phyloP scores from a whole-genome alignment of 2,888 invertebrate species.

The Muscina levida region DNA sequence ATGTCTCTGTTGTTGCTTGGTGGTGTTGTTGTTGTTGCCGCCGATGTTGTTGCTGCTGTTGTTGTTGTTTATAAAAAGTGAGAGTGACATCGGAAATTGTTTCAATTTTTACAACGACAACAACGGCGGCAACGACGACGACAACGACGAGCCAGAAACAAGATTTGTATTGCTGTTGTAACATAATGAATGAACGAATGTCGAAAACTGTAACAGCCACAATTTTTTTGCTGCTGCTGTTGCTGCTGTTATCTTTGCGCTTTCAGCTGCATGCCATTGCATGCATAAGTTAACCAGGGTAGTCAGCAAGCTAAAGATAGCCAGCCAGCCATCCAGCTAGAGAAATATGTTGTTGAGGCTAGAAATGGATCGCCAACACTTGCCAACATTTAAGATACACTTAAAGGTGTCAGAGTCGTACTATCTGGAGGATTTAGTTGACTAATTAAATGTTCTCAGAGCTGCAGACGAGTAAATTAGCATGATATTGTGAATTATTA shows the following conservation, averaged over 20 bases:
- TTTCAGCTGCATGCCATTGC: conserved; percentile 63
- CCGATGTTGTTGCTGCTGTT: too few species aligned
- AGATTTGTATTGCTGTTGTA: conserved; percentile 66
- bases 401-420: neutral
- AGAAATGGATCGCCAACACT: conserved; percentile 66
- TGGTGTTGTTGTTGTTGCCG: conserved; percentile 56
- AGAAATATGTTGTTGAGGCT: conserved; percentile 55
- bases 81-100: conserved; percentile 79
- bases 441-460: too few species aligned
- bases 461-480: too few species aligned
- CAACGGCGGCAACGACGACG: conserved; percentile 38
- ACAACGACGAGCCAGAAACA: conserved; percentile 68
- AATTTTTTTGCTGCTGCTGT: conserved; percentile 68
- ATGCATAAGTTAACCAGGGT: conserved; percentile 59
- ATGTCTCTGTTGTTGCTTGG: conserved; percentile 53
- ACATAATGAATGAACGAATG: conserved; percentile 78
- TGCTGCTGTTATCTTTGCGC: conserved; percentile 42
- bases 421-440: neutral
- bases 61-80: conserved; percentile 73
- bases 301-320: conserved; percentile 48
- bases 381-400: conserved; percentile 30
- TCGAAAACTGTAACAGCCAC: conserved; percentile 78
- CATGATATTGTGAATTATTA: too few species aligned
- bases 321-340: conserved; percentile 58
- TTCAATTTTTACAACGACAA: conserved; percentile 74